Conservation (phyloP, 2,888 invertebrate genomes). For the Plagodis dolabraria region DNA sequence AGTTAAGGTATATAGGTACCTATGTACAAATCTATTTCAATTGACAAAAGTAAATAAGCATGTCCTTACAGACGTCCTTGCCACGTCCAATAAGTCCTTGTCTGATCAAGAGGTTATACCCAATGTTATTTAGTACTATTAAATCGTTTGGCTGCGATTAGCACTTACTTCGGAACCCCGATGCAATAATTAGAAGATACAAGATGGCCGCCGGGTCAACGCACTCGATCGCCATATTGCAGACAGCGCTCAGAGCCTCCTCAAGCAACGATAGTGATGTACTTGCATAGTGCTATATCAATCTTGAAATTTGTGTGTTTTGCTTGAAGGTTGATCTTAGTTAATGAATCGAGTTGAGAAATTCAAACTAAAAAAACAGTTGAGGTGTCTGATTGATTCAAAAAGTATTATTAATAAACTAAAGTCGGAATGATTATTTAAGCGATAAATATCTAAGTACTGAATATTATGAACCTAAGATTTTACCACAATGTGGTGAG, state of each 20-base stretch:
- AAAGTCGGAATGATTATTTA: no score
- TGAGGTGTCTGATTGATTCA: no score
- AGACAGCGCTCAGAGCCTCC: slow-evolving; percentile 20
- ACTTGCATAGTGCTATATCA: slow-evolving; percentile 14
- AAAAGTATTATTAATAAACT: no score
- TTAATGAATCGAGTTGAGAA: no score
- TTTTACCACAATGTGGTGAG: no score
- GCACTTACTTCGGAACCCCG: slow-evolving; percentile 38
- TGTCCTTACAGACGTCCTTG: slow-evolving; percentile 5
- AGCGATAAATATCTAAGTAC: no score
- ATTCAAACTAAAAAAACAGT: no score
- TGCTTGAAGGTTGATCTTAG: slow-evolving; percentile 9
- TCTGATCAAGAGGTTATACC: slow-evolving; percentile 17
- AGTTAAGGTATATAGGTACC: not conserved
- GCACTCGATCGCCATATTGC: slow-evolving; percentile 42
- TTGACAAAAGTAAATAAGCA: not conserved
- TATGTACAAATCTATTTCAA: not conserved
- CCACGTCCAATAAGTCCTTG: slow-evolving; percentile 6
- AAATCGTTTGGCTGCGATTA: slow-evolving; percentile 33
- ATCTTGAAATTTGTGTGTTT: slow-evolving; percentile 1
- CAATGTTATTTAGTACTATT: slow-evolving; percentile 27
- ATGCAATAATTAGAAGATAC: slow-evolving; percentile 66
- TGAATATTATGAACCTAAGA: no score
- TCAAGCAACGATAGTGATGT: slow-evolving; percentile 32
- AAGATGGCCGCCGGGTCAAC: slow-evolving; percentile 67